Evolutionary conservation across 2,113 vertebrate genomes (phyloP), one percentile per base, ranked within the genome.

Genomic region (Rhinogobius similis): DNA sequence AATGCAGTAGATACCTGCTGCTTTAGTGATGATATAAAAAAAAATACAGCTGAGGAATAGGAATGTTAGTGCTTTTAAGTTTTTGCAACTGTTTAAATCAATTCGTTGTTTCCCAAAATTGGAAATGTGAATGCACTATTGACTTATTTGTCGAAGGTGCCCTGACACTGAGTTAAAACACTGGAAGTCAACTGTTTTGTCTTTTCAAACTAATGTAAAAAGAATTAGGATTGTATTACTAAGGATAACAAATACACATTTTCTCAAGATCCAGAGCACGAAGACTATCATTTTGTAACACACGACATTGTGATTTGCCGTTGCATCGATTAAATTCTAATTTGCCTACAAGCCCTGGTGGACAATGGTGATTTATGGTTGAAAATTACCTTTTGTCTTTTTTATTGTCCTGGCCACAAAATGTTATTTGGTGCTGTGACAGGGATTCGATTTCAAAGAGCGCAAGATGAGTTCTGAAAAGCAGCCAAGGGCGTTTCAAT

Each of bases 371-470:
- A 36, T 61, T 61, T n/a, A 36, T 61, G 18, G 29, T 10, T 61
- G 29, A 61, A 61, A 32, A 36, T 61, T 21, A 36, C 29, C 26
- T 61, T 38, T 21, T 61, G 13, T 61, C 24, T 61, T 36, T 59
- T 61, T 36, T 36, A 36, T 20, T 61, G 58, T 61, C 29, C 58
- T 20, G 18, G 29, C 58, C 29, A 38, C 58, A 61, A 61, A 61
- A 38, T 5, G 58, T 61, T 61, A 61, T 61, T 61, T 36, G 29
- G 9, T 61, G 29, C 18, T 38, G 29, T 61, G 58, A 61, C 58
- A 61, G 58, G 58, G 29, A 61, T 70, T 24, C n/a, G n/a, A 70
- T 68, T 58, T 29, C 55, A 39, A 62, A 62, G 13, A 41, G 21
- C 16, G 13, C 12, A 63, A 63, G 20, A 41, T 43, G 62, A 63